A percentile compares a stretch with the other conserved stretches of the same genome.
These are phyloP conservation scores for Cephus spinipes DNA, from an alignment of 2,888 invertebrate genomes.

Conservation along the genomic window DNA sequence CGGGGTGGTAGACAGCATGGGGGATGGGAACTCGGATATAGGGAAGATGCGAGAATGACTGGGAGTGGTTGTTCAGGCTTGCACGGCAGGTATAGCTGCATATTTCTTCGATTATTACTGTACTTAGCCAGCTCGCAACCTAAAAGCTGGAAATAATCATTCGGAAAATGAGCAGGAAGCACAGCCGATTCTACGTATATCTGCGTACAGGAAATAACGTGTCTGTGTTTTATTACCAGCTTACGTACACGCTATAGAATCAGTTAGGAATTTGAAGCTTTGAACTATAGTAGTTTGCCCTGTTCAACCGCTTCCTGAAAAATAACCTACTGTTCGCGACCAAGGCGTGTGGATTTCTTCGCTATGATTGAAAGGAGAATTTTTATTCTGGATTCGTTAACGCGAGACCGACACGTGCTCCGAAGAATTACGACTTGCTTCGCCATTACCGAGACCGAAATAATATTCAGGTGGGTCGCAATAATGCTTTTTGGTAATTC, in stretches of 20 bases:
- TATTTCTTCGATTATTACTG: background rate
- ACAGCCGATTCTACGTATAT: background rate
- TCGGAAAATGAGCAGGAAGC: background rate
- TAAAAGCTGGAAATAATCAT: background rate
- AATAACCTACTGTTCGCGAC: background rate
- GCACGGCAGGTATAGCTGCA: background rate
- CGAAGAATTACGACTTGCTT: conserved; percentile 50
- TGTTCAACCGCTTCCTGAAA: background rate
- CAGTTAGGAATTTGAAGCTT: background rate
- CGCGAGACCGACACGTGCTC: conserved; percentile 46
- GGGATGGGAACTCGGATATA: conserved; percentile 4
- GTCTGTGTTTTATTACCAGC: background rate
- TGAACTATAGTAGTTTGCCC: background rate
- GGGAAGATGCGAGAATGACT: conserved; percentile 5
- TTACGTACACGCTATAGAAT: background rate
- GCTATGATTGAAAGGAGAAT: background rate
- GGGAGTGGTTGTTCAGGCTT: conserved; percentile 7
- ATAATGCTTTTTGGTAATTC: conserved; percentile 41
- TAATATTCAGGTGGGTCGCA: conserved; percentile 35
- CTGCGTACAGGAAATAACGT: background rate
- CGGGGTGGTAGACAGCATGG: conserved; percentile 55
- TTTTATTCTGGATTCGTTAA: conserved; percentile 25
- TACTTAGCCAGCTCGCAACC: background rate
- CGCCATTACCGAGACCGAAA: conserved; percentile 24
- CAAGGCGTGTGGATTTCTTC: background rate